Percentiles rank a stretch among this genome's conserved stretches.
These are phyloP conservation scores for Lithodes maja DNA, from an alignment of 2,888 invertebrate genomes.

Conservation along the genomic window DNA sequence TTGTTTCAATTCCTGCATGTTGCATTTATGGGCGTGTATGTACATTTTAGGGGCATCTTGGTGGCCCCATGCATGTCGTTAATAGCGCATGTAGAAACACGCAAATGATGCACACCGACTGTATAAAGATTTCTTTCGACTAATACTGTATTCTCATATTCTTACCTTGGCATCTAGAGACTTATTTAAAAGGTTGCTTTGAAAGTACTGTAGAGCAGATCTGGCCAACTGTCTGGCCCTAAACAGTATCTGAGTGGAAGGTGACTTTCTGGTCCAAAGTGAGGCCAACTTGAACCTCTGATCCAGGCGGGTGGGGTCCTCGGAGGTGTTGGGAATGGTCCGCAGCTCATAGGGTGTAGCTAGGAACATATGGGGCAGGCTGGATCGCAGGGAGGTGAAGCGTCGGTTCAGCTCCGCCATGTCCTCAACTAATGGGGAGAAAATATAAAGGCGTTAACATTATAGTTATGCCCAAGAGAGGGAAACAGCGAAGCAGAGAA, in stretches of 20 bases:
- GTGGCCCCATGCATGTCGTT: too few species aligned
- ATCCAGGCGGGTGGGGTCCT: constrained; percentile 22
- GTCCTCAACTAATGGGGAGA: constrained; percentile 47
- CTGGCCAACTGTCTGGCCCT: constrained; percentile 52
- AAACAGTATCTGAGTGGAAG: constrained; percentile 44
- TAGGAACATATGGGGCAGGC: constrained; percentile 74
- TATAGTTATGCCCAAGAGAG: too few species aligned
- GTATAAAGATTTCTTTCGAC: neutral
- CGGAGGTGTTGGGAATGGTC: constrained; percentile 18
- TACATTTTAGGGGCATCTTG: too few species aligned
- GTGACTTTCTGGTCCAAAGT: constrained; percentile 42
- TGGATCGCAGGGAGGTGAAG: constrained; percentile 54
- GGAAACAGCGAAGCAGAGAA: too few species aligned
- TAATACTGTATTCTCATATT: neutral
- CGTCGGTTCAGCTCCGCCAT: constrained; percentile 50
- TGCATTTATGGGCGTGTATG: too few species aligned
- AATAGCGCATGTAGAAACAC: too few species aligned
- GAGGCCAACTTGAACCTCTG: constrained; percentile 54
- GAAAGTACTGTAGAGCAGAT: constrained; percentile 39
- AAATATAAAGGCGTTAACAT: neutral
- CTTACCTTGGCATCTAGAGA: constrained; percentile 54
- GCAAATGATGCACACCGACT: too few species aligned
- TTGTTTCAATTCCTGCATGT: too few species aligned
- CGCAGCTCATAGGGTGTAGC: constrained; percentile 75
- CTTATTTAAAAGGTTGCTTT: constrained; percentile 16